Percentiles rank a stretch among this genome's conserved stretches.
Evolutionary conservation across 2,888 invertebrate genomes (phyloP).

Genomic region (Pyralis farinalis): DNA sequence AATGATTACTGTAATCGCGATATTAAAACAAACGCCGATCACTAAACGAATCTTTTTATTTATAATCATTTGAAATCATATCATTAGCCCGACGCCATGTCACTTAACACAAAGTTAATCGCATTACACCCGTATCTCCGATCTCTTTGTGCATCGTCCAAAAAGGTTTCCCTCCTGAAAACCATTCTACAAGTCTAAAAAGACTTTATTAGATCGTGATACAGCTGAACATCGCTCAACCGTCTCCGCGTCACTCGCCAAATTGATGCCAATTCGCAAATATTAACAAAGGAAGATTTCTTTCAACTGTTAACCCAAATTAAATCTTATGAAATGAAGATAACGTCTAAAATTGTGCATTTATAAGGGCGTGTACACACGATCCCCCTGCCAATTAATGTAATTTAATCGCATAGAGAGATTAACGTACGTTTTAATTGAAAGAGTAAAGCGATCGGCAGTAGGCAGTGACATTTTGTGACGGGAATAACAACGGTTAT

Average conservation of each 20-base stretch:
- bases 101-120: conserved; percentile 71
- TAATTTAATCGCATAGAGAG: conserved; percentile 75
- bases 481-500: conserved; percentile 4
- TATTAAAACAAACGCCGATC: conserved; percentile 12
- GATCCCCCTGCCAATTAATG: conserved; percentile 73
- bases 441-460: conserved; percentile 57
- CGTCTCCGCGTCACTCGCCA: conserved; percentile 13
- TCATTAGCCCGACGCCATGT: conserved; percentile 65
- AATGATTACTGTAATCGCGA: background rate
- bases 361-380: conserved; percentile 27
- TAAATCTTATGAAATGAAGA: conserved; percentile 28
- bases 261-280: conserved; percentile 57
- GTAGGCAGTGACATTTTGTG: conserved; percentile 13
- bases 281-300: conserved; percentile 58
- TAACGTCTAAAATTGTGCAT: conserved; percentile 24
- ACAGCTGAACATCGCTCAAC: conserved; percentile 30
- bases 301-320: conserved; percentile 27
- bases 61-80: conserved; percentile 50
- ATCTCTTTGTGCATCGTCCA: conserved; percentile 64
- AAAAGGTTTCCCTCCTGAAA: conserved; percentile 31
- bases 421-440: conserved; percentile 70
- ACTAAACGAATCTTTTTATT: conserved; percentile 19
- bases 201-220: conserved; percentile 26
- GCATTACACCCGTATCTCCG: conserved; percentile 65
- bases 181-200: conserved; percentile 16